Conservation (phyloP, 2,888 invertebrate species). For the Oxystoma pomonae region DNA sequence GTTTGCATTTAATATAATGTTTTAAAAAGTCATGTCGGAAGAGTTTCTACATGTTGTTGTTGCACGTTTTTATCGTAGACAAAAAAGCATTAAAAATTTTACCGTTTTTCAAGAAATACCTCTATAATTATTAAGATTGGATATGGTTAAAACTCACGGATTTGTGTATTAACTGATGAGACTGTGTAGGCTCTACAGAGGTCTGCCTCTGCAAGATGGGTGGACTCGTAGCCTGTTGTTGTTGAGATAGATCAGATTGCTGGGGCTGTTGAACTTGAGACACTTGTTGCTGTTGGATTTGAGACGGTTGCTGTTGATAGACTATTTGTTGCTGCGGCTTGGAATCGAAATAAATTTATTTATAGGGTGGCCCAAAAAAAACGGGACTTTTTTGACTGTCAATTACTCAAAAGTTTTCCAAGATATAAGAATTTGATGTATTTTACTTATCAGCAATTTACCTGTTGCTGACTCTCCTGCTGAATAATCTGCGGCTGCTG, state of each 20-base stretch:
- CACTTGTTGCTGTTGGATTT: not conserved
- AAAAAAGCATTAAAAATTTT: too few relatives aligned
- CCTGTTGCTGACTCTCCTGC: conserved; percentile 27
- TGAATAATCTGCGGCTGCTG: conserved; percentile 9
- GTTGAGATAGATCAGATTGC: conserved; percentile 5
- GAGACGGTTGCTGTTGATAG: conserved; percentile 6
- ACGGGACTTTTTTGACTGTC: too few relatives aligned
- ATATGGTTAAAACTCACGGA: conserved; percentile 25
- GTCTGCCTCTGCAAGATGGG: conserved; percentile 33
- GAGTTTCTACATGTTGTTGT: too few relatives aligned
- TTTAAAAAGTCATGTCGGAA: too few relatives aligned
- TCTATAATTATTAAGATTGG: too few relatives aligned
- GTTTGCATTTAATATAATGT: too few relatives aligned
- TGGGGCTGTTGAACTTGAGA: conserved; percentile 8
- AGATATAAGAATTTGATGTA: too few relatives aligned
- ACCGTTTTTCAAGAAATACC: too few relatives aligned
- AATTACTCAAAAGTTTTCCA: too few relatives aligned
- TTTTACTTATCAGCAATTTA: too few relatives aligned
- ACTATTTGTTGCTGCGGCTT: conserved; percentile 9
- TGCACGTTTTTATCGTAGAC: too few relatives aligned
- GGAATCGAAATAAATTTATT: not conserved
- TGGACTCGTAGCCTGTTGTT: conserved; percentile 5
- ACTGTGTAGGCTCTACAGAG: conserved; percentile 37
- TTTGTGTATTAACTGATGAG: conserved; percentile 40
- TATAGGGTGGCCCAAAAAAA: too few relatives aligned